Evolutionary conservation across 2,113 vertebrate genomes (phyloP).

Genomic region (Python bivittatus): DNA sequence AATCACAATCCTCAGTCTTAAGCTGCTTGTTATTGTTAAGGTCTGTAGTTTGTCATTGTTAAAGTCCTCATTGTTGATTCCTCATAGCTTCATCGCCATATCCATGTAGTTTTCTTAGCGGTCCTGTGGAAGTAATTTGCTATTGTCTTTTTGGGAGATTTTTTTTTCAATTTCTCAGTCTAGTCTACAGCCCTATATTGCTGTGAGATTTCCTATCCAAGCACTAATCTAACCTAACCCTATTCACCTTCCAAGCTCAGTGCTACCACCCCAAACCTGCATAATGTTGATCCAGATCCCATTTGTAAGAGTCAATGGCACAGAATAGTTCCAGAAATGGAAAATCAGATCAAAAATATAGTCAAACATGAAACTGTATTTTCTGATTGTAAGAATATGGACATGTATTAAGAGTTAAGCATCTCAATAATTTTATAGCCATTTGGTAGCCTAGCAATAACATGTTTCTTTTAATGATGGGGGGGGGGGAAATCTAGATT

Average conservation of each 20-base stretch:
- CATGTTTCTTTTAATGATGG: neutral
- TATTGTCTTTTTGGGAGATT: neutral
- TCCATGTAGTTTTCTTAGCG: neutral
- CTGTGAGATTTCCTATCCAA: neutral
- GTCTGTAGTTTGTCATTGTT: neutral
- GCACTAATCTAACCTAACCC: neutral
- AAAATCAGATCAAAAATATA: neutral
- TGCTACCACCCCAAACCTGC: neutral
- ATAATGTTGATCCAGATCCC: neutral
- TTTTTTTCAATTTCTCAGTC: neutral
- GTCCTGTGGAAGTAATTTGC: neutral
- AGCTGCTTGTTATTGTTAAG: neutral
- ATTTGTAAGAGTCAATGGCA: neutral
- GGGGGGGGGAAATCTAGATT: neutral
- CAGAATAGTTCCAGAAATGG: neutral
- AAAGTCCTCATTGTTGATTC: neutral
- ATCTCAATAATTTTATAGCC: fast-evolving
- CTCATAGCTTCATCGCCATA: neutral
- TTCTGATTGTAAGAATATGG: neutral
- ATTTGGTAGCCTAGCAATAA: neutral
- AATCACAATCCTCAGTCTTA: neutral
- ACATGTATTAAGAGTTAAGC: neutral
- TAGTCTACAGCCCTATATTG: neutral
- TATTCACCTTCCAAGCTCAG: neutral
- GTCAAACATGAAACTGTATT: neutral